phyloP scores from a whole-genome alignment of 2,888 invertebrate species.

The Crepidodera aurea region DNA sequence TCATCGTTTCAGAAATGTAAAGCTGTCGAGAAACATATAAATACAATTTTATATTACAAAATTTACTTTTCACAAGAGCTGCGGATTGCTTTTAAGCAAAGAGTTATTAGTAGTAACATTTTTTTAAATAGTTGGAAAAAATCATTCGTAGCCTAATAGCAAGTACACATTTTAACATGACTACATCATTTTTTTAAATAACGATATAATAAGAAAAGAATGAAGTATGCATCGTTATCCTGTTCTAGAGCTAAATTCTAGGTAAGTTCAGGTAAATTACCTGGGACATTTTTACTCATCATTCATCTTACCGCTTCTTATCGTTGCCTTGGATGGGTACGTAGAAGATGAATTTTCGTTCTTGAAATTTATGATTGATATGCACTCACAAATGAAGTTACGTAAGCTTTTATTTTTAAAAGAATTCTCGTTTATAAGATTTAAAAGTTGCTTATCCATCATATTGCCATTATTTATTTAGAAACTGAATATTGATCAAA shows the following conservation, averaged over 20 bases:
- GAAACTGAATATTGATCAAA: too few relatives aligned
- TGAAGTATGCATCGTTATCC: too few relatives aligned
- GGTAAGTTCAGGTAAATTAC: background rate
- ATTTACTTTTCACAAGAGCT: too few relatives aligned
- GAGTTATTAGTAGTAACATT: too few relatives aligned
- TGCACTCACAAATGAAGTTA: slow-evolving; percentile 1
- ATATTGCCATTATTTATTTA: background rate
- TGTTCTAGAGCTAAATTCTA: too few relatives aligned
- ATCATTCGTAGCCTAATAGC: too few relatives aligned
- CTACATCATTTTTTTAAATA: background rate
- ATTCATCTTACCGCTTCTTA: background rate
- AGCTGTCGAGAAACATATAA: too few relatives aligned
- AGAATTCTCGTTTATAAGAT: background rate
- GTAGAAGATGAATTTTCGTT: background rate
- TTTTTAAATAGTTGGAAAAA: too few relatives aligned
- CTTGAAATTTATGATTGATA: slow-evolving; percentile 3
- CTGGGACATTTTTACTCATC: background rate
- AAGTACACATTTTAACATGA: too few relatives aligned
- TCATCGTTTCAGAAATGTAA: too few relatives aligned
- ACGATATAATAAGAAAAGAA: background rate
- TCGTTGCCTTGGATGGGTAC: background rate
- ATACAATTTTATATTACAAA: too few relatives aligned
- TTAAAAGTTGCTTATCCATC: background rate
- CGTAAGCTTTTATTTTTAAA: slow-evolving; percentile 1
- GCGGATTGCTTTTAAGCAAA: too few relatives aligned